A percentile compares a stretch with the other conserved stretches of the same genome.
These are phyloP conservation scores for Carapus acus DNA, from an alignment of 2,797 vertebrate species.

Conservation along the genomic window DNA sequence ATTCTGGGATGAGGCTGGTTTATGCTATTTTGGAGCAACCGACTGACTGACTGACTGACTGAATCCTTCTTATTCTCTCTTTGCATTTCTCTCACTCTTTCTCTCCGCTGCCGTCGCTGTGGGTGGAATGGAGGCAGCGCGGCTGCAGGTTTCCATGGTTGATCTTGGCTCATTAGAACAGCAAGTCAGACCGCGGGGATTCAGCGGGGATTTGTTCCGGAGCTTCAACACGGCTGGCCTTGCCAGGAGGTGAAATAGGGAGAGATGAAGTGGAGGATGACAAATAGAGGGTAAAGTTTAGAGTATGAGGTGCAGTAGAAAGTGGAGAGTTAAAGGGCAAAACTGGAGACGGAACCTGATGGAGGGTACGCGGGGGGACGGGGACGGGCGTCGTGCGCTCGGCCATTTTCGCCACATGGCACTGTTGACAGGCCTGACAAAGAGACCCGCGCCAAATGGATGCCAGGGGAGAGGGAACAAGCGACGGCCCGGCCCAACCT, in stretches of 20 bases:
- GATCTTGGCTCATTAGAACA: constrained; percentile 62
- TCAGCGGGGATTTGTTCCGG: constrained; percentile 53
- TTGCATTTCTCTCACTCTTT: constrained; percentile 1
- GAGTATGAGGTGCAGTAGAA: constrained; percentile 21
- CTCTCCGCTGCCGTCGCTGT: constrained; percentile 37
- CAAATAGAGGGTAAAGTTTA: constrained; percentile 1
- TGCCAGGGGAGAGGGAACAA: no score
- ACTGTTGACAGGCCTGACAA: no score
- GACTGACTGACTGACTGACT: not conserved
- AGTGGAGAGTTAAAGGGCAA: constrained; percentile 13
- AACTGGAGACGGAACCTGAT: constrained; percentile 26
- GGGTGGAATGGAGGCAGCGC: constrained; percentile 41
- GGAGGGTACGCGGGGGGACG: not conserved
- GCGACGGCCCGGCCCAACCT: no score
- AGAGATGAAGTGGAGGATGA: constrained; percentile 46
- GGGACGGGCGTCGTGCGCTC: no score
- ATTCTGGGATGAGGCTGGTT: no score
- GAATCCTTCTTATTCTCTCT: not conserved
- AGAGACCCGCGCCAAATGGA: no score
- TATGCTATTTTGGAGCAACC: no score
- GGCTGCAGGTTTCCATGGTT: constrained; percentile 39
- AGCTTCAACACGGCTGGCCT: constrained; percentile 26
- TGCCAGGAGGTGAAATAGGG: constrained; percentile 45
- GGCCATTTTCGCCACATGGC: no score
- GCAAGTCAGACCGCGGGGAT: constrained; percentile 51